Evolutionary conservation across 1,140 invertebrate genomes (phyloP), one percentile per base, ranked within the genome.

Genomic region (Rhopalosiphum maidis): DNA sequence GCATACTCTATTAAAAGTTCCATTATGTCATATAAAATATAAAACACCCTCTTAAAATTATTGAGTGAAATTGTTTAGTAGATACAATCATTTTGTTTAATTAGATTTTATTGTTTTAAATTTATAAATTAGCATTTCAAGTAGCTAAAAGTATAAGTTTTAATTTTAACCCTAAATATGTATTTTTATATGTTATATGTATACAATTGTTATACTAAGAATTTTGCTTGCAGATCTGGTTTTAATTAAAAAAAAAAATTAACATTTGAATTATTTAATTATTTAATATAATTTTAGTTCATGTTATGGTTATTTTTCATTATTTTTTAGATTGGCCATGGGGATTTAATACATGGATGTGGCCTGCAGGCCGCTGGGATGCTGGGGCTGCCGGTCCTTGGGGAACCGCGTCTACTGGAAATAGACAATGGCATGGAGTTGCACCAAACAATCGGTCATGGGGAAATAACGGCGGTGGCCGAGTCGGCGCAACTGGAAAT

Each of bases 281-380:
- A 23, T 37, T n/a, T 77, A 77, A 11, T n/a, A 3, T 15, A 30
- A 87, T n/a, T 15, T 18, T 48, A 87, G 18, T 89, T 54, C 55
- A 35, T 90, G 35, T 90, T 68, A 30, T 9, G 2, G 37, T 90
- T 43, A n/a, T 90, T 43, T n/a, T 68, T 68, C 60, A n/a, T 41
- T 68, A 18, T 35, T 82, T 85, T 86, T 86, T 85, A 93, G 91
- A 93, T 68, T 93, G 91, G 91, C 48, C 82, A 41, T 93, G 91
- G 91, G 91, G 91, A 85, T 93, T 93, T 54, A 93, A 93, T 55
- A 86, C 91, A 55, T 93, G 91, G 91, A 93, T 93, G 91, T 93
- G 91, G 91, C 82, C 91, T 30, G 77, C 91, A 85, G 48, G 68
- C 22, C 91, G 91, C 25, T 93, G 91, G 91, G 91, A 93, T 86